phyloP scores from a whole-genome alignment of 2,888 invertebrate genomes.

The Drosophila nr. perissopoda region DNA sequence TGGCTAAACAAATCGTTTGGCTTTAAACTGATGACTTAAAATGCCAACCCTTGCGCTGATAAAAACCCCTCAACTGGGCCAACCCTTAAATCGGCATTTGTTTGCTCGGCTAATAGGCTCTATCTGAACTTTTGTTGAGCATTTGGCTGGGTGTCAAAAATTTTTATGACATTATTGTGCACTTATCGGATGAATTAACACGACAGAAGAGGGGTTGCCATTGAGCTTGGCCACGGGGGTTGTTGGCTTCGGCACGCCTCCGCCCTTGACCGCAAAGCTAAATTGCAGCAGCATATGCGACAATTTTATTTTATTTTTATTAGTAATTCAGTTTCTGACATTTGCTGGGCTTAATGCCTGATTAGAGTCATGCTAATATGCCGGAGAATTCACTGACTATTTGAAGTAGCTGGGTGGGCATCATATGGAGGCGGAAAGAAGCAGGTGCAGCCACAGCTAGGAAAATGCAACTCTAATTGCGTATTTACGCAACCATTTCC shows the following conservation, averaged over 20 bases:
- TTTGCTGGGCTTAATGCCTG: slow-evolving; percentile 60
- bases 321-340: slow-evolving; percentile 36
- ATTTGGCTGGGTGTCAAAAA: slow-evolving; percentile 45
- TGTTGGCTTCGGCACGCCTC: slow-evolving; percentile 24
- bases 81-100: slow-evolving; percentile 25
- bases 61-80: slow-evolving; percentile 6
- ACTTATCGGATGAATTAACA: slow-evolving; percentile 84
- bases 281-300: slow-evolving; percentile 80
- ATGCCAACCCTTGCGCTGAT: slow-evolving; percentile 12
- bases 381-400: slow-evolving; percentile 9
- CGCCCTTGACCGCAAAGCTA: slow-evolving; percentile 58
- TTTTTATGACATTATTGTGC: slow-evolving; percentile 80
- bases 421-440: not conserved
- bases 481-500: slow-evolving; percentile 72
- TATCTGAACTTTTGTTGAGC: slow-evolving; percentile 43
- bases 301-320: slow-evolving; percentile 64
- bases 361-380: slow-evolving; percentile 53
- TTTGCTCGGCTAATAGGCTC: slow-evolving; percentile 46
- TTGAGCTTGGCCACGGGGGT: slow-evolving; percentile 9
- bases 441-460: not conserved
- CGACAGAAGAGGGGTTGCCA: slow-evolving; percentile 42
- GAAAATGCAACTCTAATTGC: slow-evolving; percentile 63
- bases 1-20: slow-evolving; percentile 57
- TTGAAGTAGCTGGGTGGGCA: not conserved
- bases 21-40: slow-evolving; percentile 36